A percentile compares a stretch with the other conserved stretches of the same genome.
Conservation (phyloP, 2,888 invertebrate genomes). For the Ochlodes sylvanus region DNA sequence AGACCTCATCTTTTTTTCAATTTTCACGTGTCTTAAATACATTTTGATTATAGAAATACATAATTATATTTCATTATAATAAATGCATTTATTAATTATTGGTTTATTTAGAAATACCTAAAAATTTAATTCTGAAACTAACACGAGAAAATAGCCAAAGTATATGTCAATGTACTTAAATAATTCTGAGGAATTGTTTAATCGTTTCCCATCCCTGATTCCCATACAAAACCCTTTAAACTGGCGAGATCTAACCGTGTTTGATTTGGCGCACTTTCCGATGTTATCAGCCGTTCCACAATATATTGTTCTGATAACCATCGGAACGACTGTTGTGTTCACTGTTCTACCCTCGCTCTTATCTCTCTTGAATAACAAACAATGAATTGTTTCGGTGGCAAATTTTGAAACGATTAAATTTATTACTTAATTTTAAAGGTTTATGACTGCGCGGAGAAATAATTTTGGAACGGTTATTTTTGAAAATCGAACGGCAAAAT, state of each 20-base stretch:
- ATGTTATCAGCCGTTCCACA: conserved; percentile 24
- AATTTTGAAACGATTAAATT: conserved; percentile 13
- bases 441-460: not conserved
- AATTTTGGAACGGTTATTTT: not conserved
- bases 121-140: too few relatives aligned
- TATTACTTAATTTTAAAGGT: not conserved
- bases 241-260: conserved; percentile 16
- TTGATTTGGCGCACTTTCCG: conserved; percentile 46
- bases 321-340: conserved; percentile 24
- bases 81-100: too few relatives aligned
- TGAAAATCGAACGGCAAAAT: too few relatives aligned
- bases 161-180: too few relatives aligned
- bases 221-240: conserved; percentile 2
- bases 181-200: too few relatives aligned
- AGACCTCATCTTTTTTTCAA: too few relatives aligned
- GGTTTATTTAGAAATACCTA: too few relatives aligned
- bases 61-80: too few relatives aligned
- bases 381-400: conserved; percentile 12
- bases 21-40: too few relatives aligned
- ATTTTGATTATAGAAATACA: too few relatives aligned
- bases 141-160: too few relatives aligned
- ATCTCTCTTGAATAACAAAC: conserved; percentile 25
- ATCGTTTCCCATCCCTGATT: conserved; percentile 21
- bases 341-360: conserved; percentile 19
- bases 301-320: conserved; percentile 27